Evolutionary conservation across 2,113 vertebrate genomes (phyloP), one percentile per base, ranked within the genome.

Genomic region (Argyrosomus japonicus): DNA sequence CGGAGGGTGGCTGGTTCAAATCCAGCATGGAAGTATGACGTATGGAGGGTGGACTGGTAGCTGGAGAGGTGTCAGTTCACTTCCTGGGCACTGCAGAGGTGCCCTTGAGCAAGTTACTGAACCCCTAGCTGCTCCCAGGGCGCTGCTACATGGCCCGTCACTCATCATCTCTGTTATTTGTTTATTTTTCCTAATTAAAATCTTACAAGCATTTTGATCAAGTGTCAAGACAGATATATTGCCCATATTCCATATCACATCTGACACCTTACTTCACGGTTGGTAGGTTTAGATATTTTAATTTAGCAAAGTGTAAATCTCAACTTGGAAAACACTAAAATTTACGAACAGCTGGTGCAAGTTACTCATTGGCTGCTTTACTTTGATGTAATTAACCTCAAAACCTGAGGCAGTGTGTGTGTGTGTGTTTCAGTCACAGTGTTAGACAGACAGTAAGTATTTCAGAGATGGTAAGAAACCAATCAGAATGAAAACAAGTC

Each of bases 401-500:
- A 40, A 69, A n/a, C 10, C n/a, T 73, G 8, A 19, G 23, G 21
- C 14, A 3, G 48, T 65, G 53, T 27, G 21, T 57, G 5, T 68
- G 10, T 75, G 36, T 79, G 32, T 65, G 43, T 77, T 40, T 53
- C 21, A 64, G 36, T 73, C 17, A 61, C 19, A 53, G 69, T 68
- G 45, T 72, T 53, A 69, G 62, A 64, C 60, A 79, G 53, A 68
- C 36, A 61, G 57, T 79, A 29, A 73, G 62, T 70, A 23, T 21
- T 73, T 19, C 32, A 81, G 75, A 84, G 82, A 75, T 3, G 11
- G 25, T 53, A 15, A 73, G 63, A 86, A 83, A 85, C 56, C 47
- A 61, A 72, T 74, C 68, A 84, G 79, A 57, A 75, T 27, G 64
- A 84, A 73, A 85, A 81, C 50, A 50, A 58, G 61, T 79, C 58